These are phyloP conservation scores for Acanthiza pusilla DNA, from an alignment of 2,797 vertebrate genomes.

Conservation along the genomic window DNA sequence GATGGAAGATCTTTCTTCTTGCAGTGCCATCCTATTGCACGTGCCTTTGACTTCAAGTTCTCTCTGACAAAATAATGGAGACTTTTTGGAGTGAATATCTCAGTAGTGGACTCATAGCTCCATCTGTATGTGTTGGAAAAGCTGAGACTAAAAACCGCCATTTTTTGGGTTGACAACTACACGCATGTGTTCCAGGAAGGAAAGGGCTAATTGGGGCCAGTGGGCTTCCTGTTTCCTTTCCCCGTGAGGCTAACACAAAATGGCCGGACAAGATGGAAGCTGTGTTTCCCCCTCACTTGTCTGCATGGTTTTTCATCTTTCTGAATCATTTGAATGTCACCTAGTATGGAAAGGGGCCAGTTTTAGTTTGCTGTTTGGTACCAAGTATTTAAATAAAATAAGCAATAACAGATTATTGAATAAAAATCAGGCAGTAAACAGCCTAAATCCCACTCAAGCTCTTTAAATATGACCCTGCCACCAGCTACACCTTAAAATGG, in stretches of 20 bases:
- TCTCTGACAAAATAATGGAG: not conserved
- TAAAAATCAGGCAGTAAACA: not conserved
- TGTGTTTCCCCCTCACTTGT: not conserved
- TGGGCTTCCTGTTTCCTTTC: not conserved
- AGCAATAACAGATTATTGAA: not conserved
- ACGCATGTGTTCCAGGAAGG: not conserved
- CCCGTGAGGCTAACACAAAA: accelerated
- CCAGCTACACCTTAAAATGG: not conserved
- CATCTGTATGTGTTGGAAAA: not conserved
- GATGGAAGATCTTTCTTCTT: not conserved
- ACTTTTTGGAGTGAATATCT: not conserved
- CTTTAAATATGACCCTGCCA: not conserved
- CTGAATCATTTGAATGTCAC: not conserved
- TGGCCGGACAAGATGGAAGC: not conserved
- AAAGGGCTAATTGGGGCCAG: not conserved
- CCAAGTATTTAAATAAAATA: not conserved
- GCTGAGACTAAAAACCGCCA: not conserved
- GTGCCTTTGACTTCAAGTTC: not conserved
- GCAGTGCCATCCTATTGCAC: not conserved
- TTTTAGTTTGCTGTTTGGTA: not conserved
- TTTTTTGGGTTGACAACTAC: not conserved
- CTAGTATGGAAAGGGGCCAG: not conserved
- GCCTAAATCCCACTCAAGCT: not conserved
- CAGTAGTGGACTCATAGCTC: not conserved
- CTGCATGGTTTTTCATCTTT: not conserved